Conservation (phyloP, 2,797 vertebrate genomes). For the Ambastaia sidthimunki region DNA sequence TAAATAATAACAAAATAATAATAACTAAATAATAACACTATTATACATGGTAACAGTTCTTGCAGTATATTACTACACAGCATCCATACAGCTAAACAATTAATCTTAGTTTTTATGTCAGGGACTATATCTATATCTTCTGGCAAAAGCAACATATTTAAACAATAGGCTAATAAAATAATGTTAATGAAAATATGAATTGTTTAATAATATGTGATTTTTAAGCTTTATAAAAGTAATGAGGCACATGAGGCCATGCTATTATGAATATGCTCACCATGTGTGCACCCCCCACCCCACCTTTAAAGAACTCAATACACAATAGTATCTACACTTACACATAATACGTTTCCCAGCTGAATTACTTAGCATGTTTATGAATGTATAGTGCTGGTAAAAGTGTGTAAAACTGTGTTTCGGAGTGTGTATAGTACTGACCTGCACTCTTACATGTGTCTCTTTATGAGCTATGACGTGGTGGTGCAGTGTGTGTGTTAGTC, state of each 20-base stretch:
- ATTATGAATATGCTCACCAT: background rate
- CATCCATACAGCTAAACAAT: background rate
- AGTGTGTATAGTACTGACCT: constrained; percentile 72
- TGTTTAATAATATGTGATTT: background rate
- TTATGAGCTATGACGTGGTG: constrained; percentile 62
- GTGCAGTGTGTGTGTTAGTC: constrained; percentile 61
- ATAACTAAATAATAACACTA: constrained; percentile 4
- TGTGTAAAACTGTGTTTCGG: constrained; percentile 35
- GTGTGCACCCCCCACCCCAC: background rate
- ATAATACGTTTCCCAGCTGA: constrained; percentile 38
- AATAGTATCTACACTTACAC: constrained; percentile 35
- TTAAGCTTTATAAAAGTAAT: background rate
- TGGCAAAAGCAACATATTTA: background rate
- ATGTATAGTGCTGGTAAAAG: constrained; percentile 30
- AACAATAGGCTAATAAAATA: background rate
- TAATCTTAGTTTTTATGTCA: background rate
- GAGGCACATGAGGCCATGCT: background rate
- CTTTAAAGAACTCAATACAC: background rate
- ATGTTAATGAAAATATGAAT: no score
- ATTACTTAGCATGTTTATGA: constrained; percentile 21
- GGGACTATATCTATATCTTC: background rate
- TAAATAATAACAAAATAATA: no score
- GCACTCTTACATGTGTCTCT: constrained; percentile 67
- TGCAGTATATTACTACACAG: background rate
- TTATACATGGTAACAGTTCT: no score